Base-by-base conservation (phyloP, 23 tunicate species). In the Ciona savignyi region DNA sequence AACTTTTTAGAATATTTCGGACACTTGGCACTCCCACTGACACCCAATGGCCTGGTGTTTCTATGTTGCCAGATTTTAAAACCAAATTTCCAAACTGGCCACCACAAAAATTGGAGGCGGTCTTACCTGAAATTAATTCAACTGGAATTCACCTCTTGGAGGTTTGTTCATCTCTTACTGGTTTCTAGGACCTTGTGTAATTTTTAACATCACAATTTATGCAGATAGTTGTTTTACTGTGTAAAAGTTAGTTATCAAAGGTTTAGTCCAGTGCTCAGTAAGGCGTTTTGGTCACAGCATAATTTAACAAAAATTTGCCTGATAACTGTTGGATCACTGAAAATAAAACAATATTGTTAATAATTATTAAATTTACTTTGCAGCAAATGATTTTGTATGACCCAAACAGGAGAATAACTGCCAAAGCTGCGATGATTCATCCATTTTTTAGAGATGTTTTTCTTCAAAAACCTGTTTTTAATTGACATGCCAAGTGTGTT, bases 1-100 rank as follows among this genome's bases (percentile, higher is more conserved):
- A 95, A 65, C 76, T 88, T 11, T 95, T 88, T 62, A 83, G 95
- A 62, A 95, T 95, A 27, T 95, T 95, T 62, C 92, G 92, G 0
- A 85, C 95, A 22, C 82, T 95, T 15, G 99, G 99, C 11, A 95
- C 99, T 1, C 99, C 99, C 25, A 94, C 68, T 42, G 96, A 95
- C 26, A 67, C 35, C 27, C 34, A 60, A 3, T 94, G 99, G 99
- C 95, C 95, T 11, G 99, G 99, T 15, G 99, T 94, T 9, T 63
- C 99, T 25, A 56, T 77, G 6, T 51, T 94, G 32, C 90, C 99
- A 0, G 99, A 87, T 64, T 94, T 78, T 63, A 94, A 87, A 75
- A 29, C 81, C 33, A 87, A 87, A 51, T 94, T 94, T 70, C 99
- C 99, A 6, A 65, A 83, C 42, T 94, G 94, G 94, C 90, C 90